Percentiles rank a stretch among this genome's conserved stretches.
Conservation (phyloP, 2,113 vertebrate genomes). For the Alethe diademata region DNA sequence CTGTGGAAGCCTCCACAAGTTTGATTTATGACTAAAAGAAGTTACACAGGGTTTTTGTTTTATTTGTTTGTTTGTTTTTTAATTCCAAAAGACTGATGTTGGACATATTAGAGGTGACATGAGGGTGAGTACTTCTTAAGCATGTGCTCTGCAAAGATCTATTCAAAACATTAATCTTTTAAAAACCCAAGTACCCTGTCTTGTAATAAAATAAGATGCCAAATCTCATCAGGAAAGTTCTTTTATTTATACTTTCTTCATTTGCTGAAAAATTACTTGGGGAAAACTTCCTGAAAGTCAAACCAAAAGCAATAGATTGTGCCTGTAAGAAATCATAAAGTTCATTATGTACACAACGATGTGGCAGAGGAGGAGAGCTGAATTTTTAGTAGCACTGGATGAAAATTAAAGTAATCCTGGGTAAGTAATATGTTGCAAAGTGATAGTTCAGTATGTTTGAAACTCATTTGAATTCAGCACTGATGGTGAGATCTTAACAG, state of each 20-base stretch:
- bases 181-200: neutral
- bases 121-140: neutral
- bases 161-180: constrained; percentile 20
- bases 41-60: neutral
- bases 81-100: neutral
- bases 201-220: constrained; percentile 19
- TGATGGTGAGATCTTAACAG: constrained; percentile 27
- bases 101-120: neutral
- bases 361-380: constrained; percentile 20
- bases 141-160: neutral
- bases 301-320: constrained; percentile 31
- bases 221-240: neutral
- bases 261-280: constrained; percentile 51
- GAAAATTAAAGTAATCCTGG: constrained; percentile 68
- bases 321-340: constrained; percentile 50
- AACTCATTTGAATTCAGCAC: constrained; percentile 70
- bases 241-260: constrained; percentile 43
- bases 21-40: constrained; percentile 37
- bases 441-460: constrained; percentile 53
- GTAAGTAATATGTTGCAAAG: constrained; percentile 61
- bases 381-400: constrained; percentile 63
- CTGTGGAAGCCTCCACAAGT: constrained; percentile 27
- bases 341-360: constrained; percentile 55
- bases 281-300: constrained; percentile 56
- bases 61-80: neutral